A percentile compares a stretch with the other conserved stretches of the same genome.
phyloP scores from a whole-genome alignment of 1,140 invertebrate species.

The Amphibalanus amphitrite region DNA sequence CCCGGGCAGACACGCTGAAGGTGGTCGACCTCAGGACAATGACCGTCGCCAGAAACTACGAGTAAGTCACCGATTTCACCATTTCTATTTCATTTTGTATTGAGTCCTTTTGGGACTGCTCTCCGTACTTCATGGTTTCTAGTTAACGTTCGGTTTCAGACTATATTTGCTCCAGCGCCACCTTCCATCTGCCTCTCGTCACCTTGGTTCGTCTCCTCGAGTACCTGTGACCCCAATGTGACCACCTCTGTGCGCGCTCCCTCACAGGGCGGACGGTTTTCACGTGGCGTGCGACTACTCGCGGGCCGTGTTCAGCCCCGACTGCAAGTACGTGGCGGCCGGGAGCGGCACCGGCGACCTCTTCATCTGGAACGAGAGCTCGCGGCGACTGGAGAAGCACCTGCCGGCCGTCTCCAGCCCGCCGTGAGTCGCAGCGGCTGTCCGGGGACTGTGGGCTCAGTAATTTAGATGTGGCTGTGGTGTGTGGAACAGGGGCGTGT shows the following conservation, averaged over 20 bases:
- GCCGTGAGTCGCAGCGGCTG: not conserved
- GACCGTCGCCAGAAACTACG: not conserved
- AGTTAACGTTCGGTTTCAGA: too few relatives aligned
- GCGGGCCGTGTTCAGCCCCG: conserved; percentile 77
- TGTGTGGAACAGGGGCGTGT: too few relatives aligned
- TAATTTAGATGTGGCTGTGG: too few relatives aligned
- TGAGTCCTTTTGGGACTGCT: too few relatives aligned
- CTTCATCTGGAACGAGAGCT: conserved; percentile 75
- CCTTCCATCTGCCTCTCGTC: too few relatives aligned
- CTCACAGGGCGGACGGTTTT: conserved; percentile 83
- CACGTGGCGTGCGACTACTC: conserved; percentile 89
- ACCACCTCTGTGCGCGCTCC: too few relatives aligned
- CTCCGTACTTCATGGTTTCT: too few relatives aligned
- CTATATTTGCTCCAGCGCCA: too few relatives aligned
- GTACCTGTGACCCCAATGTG: too few relatives aligned
- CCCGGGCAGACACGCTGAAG: not conserved
- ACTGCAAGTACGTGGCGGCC: conserved; percentile 67
- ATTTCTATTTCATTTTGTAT: too few relatives aligned
- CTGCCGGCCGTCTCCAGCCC: conserved; percentile 26
- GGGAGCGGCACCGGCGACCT: conserved; percentile 78
- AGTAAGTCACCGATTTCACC: not conserved
- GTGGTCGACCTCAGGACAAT: not conserved
- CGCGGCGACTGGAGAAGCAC: conserved; percentile 53
- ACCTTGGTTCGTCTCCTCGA: too few relatives aligned
- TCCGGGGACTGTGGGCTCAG: too few relatives aligned